Percentiles rank a stretch among this genome's conserved stretches.
phyloP scores from a whole-genome alignment of 2,113 vertebrate genomes.

The Okapia johnstoni region DNA sequence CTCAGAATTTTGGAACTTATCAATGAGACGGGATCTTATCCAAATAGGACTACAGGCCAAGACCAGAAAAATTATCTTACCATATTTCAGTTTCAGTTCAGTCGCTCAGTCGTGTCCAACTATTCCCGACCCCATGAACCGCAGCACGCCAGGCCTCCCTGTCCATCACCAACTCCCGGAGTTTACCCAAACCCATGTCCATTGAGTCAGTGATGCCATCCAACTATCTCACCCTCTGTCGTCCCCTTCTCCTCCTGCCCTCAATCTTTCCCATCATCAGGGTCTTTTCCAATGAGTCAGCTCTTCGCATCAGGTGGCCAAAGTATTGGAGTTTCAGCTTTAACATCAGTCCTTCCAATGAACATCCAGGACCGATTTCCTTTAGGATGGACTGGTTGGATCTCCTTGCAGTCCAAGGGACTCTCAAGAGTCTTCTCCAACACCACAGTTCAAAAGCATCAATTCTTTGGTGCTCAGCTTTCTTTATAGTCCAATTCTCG shows the following conservation, averaged over 20 bases:
- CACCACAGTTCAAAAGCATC: not conserved
- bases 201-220: not conserved
- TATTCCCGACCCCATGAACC: not conserved
- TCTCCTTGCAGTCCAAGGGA: not conserved
- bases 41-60: not conserved
- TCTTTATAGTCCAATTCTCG: not conserved
- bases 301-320: not conserved
- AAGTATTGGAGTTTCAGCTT: not conserved
- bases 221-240: not conserved
- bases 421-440: not conserved
- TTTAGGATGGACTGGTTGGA: not conserved
- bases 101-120: fast-evolving
- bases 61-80: not conserved
- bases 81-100: not conserved
- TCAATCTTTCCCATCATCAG: not conserved
- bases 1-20: not conserved
- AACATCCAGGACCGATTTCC: not conserved
- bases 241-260: not conserved
- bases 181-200: not conserved
- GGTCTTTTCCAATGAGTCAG: not conserved
- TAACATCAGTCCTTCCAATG: not conserved
- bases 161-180: not conserved
- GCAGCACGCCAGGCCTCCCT: not conserved
- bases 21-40: not conserved
- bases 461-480: fast-evolving